phyloP scores from a whole-genome alignment of 2,888 invertebrate genomes.

The Melinaea marsaeus region DNA sequence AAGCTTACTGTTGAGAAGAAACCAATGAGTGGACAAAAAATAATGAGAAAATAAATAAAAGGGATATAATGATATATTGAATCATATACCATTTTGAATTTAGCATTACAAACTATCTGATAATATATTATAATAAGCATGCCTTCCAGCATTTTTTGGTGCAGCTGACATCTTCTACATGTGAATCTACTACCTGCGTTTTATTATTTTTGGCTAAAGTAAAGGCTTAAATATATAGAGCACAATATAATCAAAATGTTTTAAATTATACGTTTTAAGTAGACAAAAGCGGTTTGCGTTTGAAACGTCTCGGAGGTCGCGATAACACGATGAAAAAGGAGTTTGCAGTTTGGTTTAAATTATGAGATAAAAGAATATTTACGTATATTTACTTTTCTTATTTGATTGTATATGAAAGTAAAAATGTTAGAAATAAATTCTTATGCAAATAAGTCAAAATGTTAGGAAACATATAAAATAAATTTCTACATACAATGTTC shows the following conservation, averaged over 20 bases:
- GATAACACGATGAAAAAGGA: conserved; percentile 37
- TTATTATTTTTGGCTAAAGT: conserved; percentile 20
- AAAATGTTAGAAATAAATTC: too few relatives aligned
- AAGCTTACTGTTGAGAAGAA: too few relatives aligned
- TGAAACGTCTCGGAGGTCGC: conserved; percentile 39
- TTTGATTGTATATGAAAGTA: too few relatives aligned
- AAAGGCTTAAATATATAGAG: conserved; percentile 11
- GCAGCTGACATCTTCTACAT: neutral
- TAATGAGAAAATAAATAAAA: too few relatives aligned
- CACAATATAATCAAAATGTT: conserved; percentile 33
- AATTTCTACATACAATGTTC: too few relatives aligned
- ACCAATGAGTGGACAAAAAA: too few relatives aligned
- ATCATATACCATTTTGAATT: too few relatives aligned
- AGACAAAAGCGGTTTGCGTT: conserved; percentile 42
- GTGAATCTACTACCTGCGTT: neutral
- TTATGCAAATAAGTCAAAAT: too few relatives aligned
- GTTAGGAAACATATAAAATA: too few relatives aligned
- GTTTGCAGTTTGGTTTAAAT: conserved; percentile 21
- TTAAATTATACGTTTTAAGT: conserved; percentile 38
- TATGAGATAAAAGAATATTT: neutral
- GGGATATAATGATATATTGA: too few relatives aligned
- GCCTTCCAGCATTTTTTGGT: neutral
- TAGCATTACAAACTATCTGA: too few relatives aligned
- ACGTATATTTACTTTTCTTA: neutral
- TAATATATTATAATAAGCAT: neutral